phyloP scores from a whole-genome alignment of 2,113 vertebrate genomes.

The Antechinus stuartii region DNA sequence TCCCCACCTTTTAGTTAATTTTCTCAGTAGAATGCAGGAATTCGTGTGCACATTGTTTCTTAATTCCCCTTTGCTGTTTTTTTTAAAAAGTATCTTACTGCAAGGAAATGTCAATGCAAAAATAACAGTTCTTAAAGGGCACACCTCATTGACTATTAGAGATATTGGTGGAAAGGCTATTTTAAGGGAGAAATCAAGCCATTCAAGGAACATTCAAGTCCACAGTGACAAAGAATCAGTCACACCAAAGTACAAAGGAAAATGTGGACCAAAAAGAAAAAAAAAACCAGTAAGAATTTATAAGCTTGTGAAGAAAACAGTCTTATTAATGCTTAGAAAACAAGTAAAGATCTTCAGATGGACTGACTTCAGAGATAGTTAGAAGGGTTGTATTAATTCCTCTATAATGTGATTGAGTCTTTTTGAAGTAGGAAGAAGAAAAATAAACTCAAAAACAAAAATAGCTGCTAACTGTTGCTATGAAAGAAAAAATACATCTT shows the following conservation, averaged over 20 bases:
- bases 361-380: not conserved
- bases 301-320: not conserved
- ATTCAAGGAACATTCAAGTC: not conserved
- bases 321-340: not conserved
- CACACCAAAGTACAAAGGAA: not conserved
- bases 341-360: not conserved
- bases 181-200: not conserved
- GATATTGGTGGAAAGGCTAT: not conserved
- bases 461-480: not conserved
- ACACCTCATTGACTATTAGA: not conserved
- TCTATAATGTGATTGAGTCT: not conserved
- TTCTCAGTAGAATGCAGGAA: not conserved
- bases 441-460: not conserved
- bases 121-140: not conserved
- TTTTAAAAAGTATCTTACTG: not conserved
- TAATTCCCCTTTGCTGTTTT: not conserved
- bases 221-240: not conserved
- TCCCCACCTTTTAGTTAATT: not conserved
- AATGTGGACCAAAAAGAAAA: not conserved
- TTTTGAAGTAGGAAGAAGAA: not conserved
- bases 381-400: not conserved
- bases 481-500: not conserved
- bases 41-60: not conserved
- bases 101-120: not conserved
- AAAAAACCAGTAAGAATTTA: not conserved